These are phyloP conservation scores for Ctenicera cuprea DNA, from an alignment of 2,888 invertebrate genomes.

Conservation along the genomic window DNA sequence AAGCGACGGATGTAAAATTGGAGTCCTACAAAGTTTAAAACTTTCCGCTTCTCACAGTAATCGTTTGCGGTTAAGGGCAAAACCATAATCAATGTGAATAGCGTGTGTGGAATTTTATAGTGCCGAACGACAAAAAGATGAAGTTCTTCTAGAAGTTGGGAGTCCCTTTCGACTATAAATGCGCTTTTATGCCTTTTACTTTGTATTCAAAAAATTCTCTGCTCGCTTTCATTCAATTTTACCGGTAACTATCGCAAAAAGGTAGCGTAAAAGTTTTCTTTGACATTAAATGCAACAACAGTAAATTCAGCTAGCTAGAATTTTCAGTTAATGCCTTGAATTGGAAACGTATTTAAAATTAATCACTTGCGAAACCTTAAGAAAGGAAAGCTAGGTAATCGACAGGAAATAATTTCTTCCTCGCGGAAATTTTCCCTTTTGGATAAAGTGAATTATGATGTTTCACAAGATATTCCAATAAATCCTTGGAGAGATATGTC, in stretches of 20 bases:
- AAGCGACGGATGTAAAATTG: background rate
- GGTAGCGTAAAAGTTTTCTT: too few species aligned
- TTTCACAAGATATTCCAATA: slow-evolving; percentile 33
- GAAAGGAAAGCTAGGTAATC: slow-evolving; percentile 28
- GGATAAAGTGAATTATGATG: slow-evolving; percentile 16
- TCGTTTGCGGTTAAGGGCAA: background rate
- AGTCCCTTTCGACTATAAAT: too few species aligned
- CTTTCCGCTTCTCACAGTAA: slow-evolving; percentile 1
- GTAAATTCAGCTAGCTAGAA: background rate
- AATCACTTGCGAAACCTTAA: slow-evolving; percentile 21
- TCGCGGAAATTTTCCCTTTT: background rate
- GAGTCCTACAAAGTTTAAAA: slow-evolving; percentile 6
- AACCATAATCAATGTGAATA: slow-evolving; percentile 16
- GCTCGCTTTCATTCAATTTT: too few species aligned
- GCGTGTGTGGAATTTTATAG: slow-evolving; percentile 10
- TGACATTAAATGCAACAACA: background rate
- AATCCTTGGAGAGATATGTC: slow-evolving; percentile 28
- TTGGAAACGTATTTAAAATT: slow-evolving; percentile 15
- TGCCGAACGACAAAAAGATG: slow-evolving; percentile 6
- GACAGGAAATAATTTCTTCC: slow-evolving; percentile 30
- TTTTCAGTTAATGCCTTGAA: background rate
- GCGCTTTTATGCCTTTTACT: too few species aligned
- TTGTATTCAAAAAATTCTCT: too few species aligned
- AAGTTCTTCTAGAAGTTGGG: background rate
- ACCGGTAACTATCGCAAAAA: too few species aligned